phyloP scores from a whole-genome alignment of 2,797 vertebrate genomes.

The Neoniphon sammara region DNA sequence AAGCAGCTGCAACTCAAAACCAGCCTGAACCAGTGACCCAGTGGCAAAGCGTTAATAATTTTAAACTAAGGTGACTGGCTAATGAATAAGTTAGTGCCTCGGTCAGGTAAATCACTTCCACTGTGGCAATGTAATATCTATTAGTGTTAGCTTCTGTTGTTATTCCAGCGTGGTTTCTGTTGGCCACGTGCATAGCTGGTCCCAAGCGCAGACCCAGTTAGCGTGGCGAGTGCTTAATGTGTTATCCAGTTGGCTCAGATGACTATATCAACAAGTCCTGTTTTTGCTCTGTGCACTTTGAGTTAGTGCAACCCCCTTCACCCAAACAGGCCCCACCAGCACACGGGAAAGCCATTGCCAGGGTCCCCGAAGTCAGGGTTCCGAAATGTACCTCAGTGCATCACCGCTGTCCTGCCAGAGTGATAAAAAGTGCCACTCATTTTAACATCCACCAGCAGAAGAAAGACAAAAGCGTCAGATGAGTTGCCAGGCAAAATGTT shows the following conservation, averaged over 20 bases:
- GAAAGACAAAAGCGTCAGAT: constrained; percentile 14
- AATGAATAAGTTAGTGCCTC: constrained; percentile 50
- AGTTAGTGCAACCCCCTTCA: constrained; percentile 46
- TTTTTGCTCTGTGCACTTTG: constrained; percentile 63
- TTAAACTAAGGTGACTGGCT: constrained; percentile 46
- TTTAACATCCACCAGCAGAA: constrained; percentile 21
- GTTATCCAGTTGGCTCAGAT: constrained; percentile 77
- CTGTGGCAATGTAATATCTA: constrained; percentile 62
- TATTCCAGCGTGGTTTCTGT: constrained; percentile 43
- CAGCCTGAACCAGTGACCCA: constrained; percentile 32
- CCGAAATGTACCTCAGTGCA: constrained; percentile 26
- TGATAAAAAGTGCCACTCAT: constrained; percentile 38
- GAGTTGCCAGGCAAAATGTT: constrained; percentile 24
- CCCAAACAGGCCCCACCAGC: constrained; percentile 48
- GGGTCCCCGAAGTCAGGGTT: constrained; percentile 7
- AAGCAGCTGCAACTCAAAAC: constrained; percentile 55
- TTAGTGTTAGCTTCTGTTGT: constrained; percentile 68
- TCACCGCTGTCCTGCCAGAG: constrained; percentile 8
- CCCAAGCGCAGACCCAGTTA: constrained; percentile 40
- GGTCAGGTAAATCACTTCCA: constrained; percentile 66
- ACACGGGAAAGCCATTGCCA: constrained; percentile 56
- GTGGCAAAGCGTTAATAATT: constrained; percentile 19
- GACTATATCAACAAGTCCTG: constrained; percentile 77
- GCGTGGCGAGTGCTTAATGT: constrained; percentile 60
- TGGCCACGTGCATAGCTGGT: constrained; percentile 67